These are phyloP conservation scores for Podargus strigoides DNA, from an alignment of 2,797 vertebrate genomes.

Conservation along the genomic window DNA sequence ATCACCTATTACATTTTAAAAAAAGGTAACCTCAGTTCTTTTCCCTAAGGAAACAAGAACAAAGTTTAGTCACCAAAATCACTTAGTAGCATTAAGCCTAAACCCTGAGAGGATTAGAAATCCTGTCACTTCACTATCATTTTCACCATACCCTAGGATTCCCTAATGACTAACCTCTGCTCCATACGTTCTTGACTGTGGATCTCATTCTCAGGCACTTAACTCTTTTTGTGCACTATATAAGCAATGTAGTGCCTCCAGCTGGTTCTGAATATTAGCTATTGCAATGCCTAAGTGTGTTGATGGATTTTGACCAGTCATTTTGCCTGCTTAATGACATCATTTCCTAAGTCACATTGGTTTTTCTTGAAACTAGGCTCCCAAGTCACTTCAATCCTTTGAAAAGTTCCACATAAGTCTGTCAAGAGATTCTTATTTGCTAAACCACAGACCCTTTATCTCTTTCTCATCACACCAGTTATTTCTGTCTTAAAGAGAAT, in stretches of 20 bases:
- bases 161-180: background rate
- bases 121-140: background rate
- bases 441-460: background rate
- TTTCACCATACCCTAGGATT: background rate
- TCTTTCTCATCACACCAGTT: background rate
- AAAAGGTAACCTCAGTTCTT: background rate
- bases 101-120: background rate
- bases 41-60: background rate
- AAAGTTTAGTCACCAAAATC: background rate
- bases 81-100: background rate
- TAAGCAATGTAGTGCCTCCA: background rate
- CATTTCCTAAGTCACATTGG: background rate
- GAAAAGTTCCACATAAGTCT: background rate
- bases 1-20: background rate
- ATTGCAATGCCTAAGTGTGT: background rate
- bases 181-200: background rate
- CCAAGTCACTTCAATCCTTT: background rate
- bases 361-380: constrained; percentile 14
- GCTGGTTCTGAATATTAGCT: background rate
- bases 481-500: background rate
- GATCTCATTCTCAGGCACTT: background rate
- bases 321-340: background rate
- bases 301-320: background rate
- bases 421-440: background rate
- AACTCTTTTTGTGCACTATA: background rate